Evolutionary conservation across 1,140 invertebrate genomes (phyloP), one percentile per base, ranked within the genome.

Genomic region (Zaprionus camerounensis): DNA sequence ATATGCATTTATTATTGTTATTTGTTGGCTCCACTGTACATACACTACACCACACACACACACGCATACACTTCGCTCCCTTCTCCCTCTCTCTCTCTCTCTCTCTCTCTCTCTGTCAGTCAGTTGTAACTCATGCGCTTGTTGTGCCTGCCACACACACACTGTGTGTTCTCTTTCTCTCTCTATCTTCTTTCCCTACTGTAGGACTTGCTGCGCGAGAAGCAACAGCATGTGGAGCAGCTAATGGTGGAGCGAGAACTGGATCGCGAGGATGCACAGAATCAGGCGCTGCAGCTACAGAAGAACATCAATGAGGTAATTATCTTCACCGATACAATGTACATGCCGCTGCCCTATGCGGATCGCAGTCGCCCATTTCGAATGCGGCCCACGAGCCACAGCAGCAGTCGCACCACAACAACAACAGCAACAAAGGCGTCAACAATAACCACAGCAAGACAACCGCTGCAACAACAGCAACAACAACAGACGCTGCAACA

Each of bases 171-270:
- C 57, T 72, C 61, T 63, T 51, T 59, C 57, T 46, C 24, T 72
- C 28, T 58, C 34, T 71, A n/a, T 59, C 36, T 64, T 41, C 5
- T 28, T 15, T 61, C 20, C 38, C 64, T n/a, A 0, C n/a, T 12
- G 3, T 22, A 99, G 97, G 97, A 98, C 92, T 94, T 97, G 28
- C 93, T 99, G 67, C 96, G 97, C 92, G 98, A 99, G 92, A 99
- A 98, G 92, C 97, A 98, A 91, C 96, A 97, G 72, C 97, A 99
- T 85, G 96, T 99, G 80, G 97, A 98, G 88, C 95, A 97, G 83
- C 94, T 99, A 49, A 94, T 98, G 92, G 96, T 96, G 71, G 98
- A 99, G 91, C 93, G 97, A 64, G 98, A 99, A 87, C 91, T 98
- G 73, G 98, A 99, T 93, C 94, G 97, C 81, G 95, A 96, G 55